Conservation (phyloP, 2,797 vertebrate species). For the Bryconaethiops microstoma region DNA sequence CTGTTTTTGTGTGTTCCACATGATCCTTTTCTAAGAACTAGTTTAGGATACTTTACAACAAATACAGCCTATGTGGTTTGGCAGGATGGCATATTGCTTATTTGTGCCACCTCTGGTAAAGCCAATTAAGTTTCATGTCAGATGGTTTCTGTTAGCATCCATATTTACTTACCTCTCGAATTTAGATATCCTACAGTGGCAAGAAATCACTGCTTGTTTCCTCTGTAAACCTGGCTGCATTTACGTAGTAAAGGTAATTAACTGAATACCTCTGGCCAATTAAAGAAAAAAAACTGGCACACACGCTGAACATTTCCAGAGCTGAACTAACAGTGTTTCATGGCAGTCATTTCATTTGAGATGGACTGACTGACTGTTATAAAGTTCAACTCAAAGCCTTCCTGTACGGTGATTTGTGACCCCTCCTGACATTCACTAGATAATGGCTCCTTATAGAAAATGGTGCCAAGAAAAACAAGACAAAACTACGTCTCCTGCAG, state of each 20-base stretch:
- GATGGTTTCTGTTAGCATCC: constrained; percentile 16
- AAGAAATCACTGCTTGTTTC: not conserved
- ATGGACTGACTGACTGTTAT: not conserved
- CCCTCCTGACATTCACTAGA: constrained; percentile 13
- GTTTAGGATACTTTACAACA: not conserved
- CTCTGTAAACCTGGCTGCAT: not conserved
- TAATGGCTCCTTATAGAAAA: constrained; percentile 6
- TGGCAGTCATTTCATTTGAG: not conserved
- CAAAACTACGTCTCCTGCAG: not conserved
- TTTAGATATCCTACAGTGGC: constrained; percentile 3
- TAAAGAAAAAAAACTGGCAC: not conserved
- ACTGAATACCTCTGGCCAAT: not conserved
- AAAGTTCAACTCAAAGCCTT: not conserved
- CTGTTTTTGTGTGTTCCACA: no score
- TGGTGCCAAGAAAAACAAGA: constrained; percentile 22
- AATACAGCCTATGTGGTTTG: constrained; percentile 18
- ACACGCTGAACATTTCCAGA: not conserved
- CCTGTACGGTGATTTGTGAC: not conserved
- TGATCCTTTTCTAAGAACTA: no score
- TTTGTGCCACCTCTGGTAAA: not conserved
- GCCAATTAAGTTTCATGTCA: constrained; percentile 7
- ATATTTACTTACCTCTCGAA: constrained; percentile 4
- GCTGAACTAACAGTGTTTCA: not conserved
- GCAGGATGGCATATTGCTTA: not conserved
- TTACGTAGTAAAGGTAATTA: not conserved